Conservation (phyloP, 2,113 vertebrate species). For the Neogobius melanostomus region DNA sequence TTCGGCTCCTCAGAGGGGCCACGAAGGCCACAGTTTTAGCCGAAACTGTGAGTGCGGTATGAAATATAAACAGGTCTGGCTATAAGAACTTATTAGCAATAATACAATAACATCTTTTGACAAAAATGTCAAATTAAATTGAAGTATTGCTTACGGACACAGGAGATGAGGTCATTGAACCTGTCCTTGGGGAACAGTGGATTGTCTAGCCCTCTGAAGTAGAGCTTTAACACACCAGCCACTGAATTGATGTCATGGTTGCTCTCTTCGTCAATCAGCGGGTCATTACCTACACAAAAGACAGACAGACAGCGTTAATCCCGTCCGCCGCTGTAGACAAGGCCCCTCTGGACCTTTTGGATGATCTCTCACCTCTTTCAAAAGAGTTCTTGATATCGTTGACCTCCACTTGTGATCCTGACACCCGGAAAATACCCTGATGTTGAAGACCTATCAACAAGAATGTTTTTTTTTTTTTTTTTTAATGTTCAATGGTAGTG, state of each 20-base stretch:
- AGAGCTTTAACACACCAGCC: conserved; percentile 95
- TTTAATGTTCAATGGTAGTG: neutral
- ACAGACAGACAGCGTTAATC: conserved; percentile 24
- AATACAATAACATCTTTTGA: neutral
- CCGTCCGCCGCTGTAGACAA: neutral
- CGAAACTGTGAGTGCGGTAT: no score
- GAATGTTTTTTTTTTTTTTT: neutral
- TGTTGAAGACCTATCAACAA: conserved; percentile 89
- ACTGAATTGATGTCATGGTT: conserved; percentile 99
- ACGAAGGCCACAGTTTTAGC: no score
- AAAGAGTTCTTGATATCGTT: conserved; percentile 99
- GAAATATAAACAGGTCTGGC: no score
- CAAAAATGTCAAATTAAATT: neutral
- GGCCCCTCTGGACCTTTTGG: neutral
- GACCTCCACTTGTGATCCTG: conserved; percentile 97
- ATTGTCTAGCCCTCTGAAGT: conserved; percentile 97
- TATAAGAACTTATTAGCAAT: no score
- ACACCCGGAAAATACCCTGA: conserved; percentile 97
- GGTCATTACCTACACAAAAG: conserved; percentile 88
- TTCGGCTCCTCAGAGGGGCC: no score
- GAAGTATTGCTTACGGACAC: conserved; percentile 86
- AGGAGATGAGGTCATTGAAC: conserved; percentile 97
- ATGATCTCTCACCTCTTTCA: conserved; percentile 87
- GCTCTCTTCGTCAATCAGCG: conserved; percentile 94
- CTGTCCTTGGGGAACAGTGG: conserved; percentile 97